phyloP scores from a whole-genome alignment of 1,140 invertebrate genomes.

The Sminthurides bifidus region DNA sequence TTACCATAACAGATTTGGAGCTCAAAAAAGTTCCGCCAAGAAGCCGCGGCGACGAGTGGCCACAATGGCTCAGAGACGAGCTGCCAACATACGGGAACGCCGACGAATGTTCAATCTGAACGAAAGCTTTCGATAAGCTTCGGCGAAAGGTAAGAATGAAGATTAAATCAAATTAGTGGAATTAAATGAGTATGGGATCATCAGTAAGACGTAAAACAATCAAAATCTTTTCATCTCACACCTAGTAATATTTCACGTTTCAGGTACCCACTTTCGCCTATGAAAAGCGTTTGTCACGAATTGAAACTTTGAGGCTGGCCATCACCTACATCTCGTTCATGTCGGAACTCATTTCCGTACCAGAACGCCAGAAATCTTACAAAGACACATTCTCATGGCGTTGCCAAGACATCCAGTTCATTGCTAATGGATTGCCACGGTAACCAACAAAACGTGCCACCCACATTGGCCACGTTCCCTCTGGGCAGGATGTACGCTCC shows the following conservation, averaged over 20 bases:
- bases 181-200: too few species aligned
- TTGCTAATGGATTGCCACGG: conserved; percentile 17
- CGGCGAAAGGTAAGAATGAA: conserved; percentile 53
- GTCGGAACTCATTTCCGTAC: conserved; percentile 60
- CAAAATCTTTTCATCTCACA: conserved; percentile 1
- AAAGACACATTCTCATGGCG: not conserved
- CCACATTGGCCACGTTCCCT: conserved; percentile 16
- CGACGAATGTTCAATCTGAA: conserved; percentile 95
- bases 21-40: conserved; percentile 40
- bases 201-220: too few species aligned
- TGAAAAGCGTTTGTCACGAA: conserved; percentile 92
- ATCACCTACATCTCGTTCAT: conserved; percentile 98
- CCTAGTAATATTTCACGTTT: not conserved
- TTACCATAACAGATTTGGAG: conserved; percentile 9
- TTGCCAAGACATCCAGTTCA: conserved; percentile 1
- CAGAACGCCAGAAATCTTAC: conserved; percentile 21
- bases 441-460: conserved; percentile 27
- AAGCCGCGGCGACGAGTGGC: conserved; percentile 76
- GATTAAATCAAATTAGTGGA: not conserved
- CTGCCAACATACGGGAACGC: conserved; percentile 87
- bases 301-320: conserved; percentile 89
- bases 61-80: conserved; percentile 73
- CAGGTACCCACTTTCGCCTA: conserved; percentile 96
- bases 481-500: conserved; percentile 19
- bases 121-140: conserved; percentile 89